Percentiles rank a stretch among this genome's conserved stretches.
Evolutionary conservation across 2,113 vertebrate species (phyloP).

Genomic region (Xenopus tropicalis): UCB_Xtro_10.0 CM004446.2:132650001-132650500

Average conservation of each 20-base stretch:
- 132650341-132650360: neutral
- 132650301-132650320: conserved; percentile 15
- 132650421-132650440: conserved; percentile 6
- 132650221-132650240: neutral
- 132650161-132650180: conserved; percentile 5
- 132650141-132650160: conserved; percentile 6
- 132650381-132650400: conserved; percentile 31
- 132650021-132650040: no score
- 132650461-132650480: neutral
- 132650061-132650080: no score
- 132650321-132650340: conserved; percentile 5
- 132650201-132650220: conserved; percentile 10
- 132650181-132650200: conserved; percentile 6
- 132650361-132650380: conserved; percentile 13
- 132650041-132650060: no score
- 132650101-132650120: neutral
- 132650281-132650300: conserved; percentile 3
- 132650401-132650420: conserved; percentile 6
- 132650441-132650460: neutral
- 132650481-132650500: neutral
- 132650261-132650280: conserved; percentile 15
- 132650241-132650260: conserved; percentile 16
- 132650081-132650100: neutral
- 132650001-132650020: no score
- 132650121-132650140: neutral